These are phyloP conservation scores for Mormyrus proboscirostris DNA, from an alignment of 2,797 vertebrate genomes.

Conservation along the genomic window DNA sequence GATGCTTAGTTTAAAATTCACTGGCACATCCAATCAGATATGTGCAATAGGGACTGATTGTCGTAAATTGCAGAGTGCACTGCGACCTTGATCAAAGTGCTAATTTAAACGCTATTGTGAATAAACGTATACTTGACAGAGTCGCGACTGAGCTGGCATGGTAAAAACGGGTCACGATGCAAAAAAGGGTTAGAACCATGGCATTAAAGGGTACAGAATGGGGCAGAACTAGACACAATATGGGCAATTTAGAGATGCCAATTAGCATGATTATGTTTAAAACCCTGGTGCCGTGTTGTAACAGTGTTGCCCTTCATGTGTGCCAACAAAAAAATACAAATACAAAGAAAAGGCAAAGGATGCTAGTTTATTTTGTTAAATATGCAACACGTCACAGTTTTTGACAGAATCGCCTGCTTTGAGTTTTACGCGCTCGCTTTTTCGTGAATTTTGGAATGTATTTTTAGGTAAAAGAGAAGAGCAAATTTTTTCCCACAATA, in stretches of 20 bases:
- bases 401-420: not conserved
- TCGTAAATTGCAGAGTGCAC: not conserved
- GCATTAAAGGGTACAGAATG: not conserved
- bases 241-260: not conserved
- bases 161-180: not conserved
- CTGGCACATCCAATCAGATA: not conserved
- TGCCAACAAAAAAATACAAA: not conserved
- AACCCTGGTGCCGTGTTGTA: not conserved
- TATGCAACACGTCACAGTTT: not conserved
- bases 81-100: not conserved
- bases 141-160: not conserved
- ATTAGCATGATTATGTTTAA: not conserved
- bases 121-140: not conserved
- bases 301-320: not conserved
- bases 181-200: not conserved
- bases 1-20: not conserved
- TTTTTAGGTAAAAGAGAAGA: constrained; percentile 9
- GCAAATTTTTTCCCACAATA: constrained; percentile 1
- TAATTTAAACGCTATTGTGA: not conserved
- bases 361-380: not conserved
- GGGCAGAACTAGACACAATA: not conserved
- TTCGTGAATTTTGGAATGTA: constrained; percentile 11
- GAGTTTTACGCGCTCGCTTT: not conserved
- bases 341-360: not conserved
- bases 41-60: not conserved